A percentile compares a stretch with the other conserved stretches of the same genome.
These are phyloP conservation scores for Sigmodon hispidus DNA, from an alignment of 2,113 vertebrate genomes.

Conservation along the genomic window DNA sequence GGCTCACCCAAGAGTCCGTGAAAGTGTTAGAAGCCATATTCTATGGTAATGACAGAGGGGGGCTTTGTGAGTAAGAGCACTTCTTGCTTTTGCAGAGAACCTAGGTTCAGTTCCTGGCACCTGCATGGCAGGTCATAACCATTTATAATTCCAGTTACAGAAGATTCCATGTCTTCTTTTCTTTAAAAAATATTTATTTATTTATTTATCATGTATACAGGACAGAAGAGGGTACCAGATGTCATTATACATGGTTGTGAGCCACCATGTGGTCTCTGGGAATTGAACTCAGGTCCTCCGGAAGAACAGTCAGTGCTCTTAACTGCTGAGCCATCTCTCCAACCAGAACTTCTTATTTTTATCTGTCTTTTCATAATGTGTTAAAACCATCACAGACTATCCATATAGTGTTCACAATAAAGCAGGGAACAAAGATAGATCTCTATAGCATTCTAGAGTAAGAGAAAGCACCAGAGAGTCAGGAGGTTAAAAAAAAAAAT, in stretches of 20 bases:
- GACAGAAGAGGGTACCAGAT: no score
- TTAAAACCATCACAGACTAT: neutral
- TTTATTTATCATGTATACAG: neutral
- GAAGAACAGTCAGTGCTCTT: no score
- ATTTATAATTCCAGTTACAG: neutral
- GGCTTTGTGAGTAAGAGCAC: neutral
- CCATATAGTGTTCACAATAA: neutral
- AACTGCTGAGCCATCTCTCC: no score
- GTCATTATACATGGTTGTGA: no score
- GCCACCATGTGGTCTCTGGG: no score
- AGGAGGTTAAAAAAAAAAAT: neutral
- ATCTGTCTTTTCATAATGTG: slow-evolving; percentile 2
- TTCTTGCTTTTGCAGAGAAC: neutral
- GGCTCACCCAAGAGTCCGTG: neutral
- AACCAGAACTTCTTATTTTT: slow-evolving; percentile 56
- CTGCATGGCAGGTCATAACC: neutral
- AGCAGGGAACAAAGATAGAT: neutral
- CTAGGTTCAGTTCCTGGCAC: neutral
- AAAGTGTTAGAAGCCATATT: neutral
- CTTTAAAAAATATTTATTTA: no score
- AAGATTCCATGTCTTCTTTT: neutral
- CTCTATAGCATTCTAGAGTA: neutral
- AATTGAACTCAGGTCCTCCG: no score
- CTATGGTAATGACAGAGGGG: neutral
- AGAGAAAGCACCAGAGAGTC: neutral